phyloP scores from a whole-genome alignment of 1,140 invertebrate genomes.

The Lasioglossum baleicum region DNA sequence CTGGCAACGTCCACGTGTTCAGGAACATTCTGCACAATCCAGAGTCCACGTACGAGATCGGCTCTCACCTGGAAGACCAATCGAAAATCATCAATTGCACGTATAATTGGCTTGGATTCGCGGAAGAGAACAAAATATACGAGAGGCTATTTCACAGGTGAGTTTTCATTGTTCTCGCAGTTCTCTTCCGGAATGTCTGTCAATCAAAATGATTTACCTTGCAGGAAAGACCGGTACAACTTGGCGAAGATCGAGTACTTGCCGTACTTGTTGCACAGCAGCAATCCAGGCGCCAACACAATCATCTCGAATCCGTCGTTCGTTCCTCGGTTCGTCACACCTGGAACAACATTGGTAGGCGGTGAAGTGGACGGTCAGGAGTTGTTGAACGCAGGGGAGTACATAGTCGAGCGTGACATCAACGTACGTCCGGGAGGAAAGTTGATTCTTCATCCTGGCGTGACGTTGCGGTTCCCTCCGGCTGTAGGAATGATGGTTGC shows the following conservation, averaged over 20 bases:
- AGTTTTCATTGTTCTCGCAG: conserved; percentile 39
- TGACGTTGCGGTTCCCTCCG: conserved; percentile 92
- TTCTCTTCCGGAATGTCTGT: too few species aligned
- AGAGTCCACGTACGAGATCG: conserved; percentile 94
- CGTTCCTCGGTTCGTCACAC: conserved; percentile 87
- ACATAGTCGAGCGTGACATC: conserved; percentile 93
- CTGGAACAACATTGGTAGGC: conserved; percentile 86
- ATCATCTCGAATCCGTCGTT: conserved; percentile 86
- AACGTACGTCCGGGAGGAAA: conserved; percentile 93
- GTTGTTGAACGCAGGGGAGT: conserved; percentile 88
- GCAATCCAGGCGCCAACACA: conserved; percentile 90
- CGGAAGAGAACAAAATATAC: conserved; percentile 89
- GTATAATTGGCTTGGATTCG: conserved; percentile 94
- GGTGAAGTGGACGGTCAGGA: conserved; percentile 94
- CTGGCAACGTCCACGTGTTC: conserved; percentile 93
- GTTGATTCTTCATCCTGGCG: conserved; percentile 91
- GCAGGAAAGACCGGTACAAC: conserved; percentile 93
- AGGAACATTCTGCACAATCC: conserved; percentile 96
- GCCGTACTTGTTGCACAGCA: conserved; percentile 91
- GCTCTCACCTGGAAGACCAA: conserved; percentile 96
- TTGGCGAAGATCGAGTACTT: conserved; percentile 92
- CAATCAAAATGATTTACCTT: conserved; percentile 44
- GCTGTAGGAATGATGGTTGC: conserved; percentile 98
- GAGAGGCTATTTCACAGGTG: conserved; percentile 90
- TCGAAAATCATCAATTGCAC: conserved; percentile 96